Conservation (phyloP, 2,113 vertebrate species). For the Gambusia holbrooki region DNA sequence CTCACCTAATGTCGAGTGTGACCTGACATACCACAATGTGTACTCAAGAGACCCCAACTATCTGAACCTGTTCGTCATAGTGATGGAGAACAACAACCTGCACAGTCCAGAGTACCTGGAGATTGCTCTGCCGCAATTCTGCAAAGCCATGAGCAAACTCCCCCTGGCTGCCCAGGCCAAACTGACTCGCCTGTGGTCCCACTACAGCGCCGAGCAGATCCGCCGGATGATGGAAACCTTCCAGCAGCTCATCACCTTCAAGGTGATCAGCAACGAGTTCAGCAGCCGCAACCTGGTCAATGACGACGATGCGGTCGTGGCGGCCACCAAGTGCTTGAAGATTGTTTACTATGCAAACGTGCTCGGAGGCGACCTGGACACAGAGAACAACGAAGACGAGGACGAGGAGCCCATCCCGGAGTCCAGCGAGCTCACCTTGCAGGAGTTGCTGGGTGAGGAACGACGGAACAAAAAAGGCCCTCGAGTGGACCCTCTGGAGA, state of each 20-base stretch:
- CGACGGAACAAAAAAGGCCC: conserved; percentile 96
- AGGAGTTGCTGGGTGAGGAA: conserved; percentile 96
- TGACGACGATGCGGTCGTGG: conserved; percentile 95
- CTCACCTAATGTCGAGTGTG: conserved; percentile 97
- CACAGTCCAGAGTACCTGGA: conserved; percentile 99
- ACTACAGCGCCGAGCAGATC: conserved; percentile 91
- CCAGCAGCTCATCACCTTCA: conserved; percentile 98
- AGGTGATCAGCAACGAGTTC: conserved; percentile 98
- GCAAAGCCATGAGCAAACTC: conserved; percentile 98
- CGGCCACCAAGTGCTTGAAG: conserved; percentile 97
- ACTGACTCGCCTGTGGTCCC: conserved; percentile 91
- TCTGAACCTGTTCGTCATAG: conserved; percentile 97
- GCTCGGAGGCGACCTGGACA: conserved; percentile 94
- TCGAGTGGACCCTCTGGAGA: conserved; percentile 95
- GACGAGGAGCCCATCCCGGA: conserved; percentile 96
- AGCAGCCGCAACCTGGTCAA: conserved; percentile 96
- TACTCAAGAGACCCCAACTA: conserved; percentile 96
- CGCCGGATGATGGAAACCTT: conserved; percentile 98
- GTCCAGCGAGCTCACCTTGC: conserved; percentile 95
- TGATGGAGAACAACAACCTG: conserved; percentile 99
- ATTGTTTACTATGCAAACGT: conserved; percentile 99
- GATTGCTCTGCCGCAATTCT: conserved; percentile 96
- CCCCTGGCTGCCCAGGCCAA: conserved; percentile 94
- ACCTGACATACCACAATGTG: conserved; percentile 97
- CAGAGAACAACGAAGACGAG: conserved; percentile 93